phyloP scores from a whole-genome alignment of 2,888 invertebrate species.

The Dynastes grantii region DNA sequence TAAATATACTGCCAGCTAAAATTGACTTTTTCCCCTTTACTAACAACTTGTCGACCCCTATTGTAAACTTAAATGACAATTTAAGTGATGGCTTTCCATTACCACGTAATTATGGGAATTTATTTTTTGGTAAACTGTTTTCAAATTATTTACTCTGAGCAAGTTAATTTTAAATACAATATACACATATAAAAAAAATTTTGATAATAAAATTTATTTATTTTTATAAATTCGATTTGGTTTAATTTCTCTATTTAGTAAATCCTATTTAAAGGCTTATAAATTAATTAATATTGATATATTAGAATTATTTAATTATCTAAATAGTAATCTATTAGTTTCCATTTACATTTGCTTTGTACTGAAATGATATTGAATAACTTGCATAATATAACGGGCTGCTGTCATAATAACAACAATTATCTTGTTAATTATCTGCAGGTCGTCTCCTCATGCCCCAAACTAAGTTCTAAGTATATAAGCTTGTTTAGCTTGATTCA shows the following conservation, averaged over 20 bases:
- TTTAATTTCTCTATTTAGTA: no score
- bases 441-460: not conserved
- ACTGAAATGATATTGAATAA: not conserved
- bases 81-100: conserved; percentile 26
- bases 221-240: no score
- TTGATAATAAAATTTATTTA: no score
- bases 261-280: no score
- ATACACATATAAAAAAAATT: no score
- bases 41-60: conserved; percentile 18
- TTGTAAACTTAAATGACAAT: conserved; percentile 35
- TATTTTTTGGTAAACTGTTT: not conserved
- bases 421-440: not conserved
- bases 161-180: no score
- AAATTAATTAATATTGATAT: no score
- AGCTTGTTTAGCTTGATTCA: not conserved
- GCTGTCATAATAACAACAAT: not conserved
- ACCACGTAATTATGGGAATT: not conserved
- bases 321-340: not conserved
- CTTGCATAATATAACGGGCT: not conserved
- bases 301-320: not conserved
- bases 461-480: conserved; percentile 6
- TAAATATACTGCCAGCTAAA: conserved; percentile 25
- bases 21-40: conserved; percentile 22
- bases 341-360: not conserved
- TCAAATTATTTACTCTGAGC: not conserved